Conservation (phyloP, 1,140 invertebrate genomes). For the Nixonia krombeini region DNA sequence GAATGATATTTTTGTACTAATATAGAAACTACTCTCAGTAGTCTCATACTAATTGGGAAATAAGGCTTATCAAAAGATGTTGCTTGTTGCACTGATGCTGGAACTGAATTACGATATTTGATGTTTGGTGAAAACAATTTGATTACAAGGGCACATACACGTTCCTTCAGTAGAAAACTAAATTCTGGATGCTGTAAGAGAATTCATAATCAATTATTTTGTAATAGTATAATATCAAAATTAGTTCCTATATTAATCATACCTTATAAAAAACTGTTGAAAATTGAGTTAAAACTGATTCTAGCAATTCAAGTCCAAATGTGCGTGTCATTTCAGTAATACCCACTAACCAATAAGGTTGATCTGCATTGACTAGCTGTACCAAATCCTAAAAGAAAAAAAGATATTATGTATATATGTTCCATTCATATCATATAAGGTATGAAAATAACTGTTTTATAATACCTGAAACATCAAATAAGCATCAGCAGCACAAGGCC, state of each 20-base stretch:
- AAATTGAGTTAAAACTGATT: constrained; percentile 93
- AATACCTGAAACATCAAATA: constrained; percentile 93
- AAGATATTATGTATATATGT: constrained; percentile 26
- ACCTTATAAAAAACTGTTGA: constrained; percentile 94
- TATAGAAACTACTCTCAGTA: constrained; percentile 93
- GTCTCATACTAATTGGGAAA: constrained; percentile 96
- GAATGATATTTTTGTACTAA: constrained; percentile 95
- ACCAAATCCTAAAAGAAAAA: constrained; percentile 85
- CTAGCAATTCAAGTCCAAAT: constrained; percentile 95
- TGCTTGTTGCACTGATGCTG: constrained; percentile 72
- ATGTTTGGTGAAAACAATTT: constrained; percentile 98
- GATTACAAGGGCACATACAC: constrained; percentile 97
- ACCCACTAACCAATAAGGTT: constrained; percentile 93
- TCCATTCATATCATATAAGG: background rate
- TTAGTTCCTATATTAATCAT: no score
- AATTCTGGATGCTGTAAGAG: constrained; percentile 91
- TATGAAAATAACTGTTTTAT: constrained; percentile 7
- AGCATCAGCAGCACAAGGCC: constrained; percentile 93
- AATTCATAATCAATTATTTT: constrained; percentile 9
- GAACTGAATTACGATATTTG: constrained; percentile 82
- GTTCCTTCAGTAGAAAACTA: constrained; percentile 93
- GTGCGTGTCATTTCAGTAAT: constrained; percentile 98
- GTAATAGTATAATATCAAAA: constrained; percentile 5
- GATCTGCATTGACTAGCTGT: constrained; percentile 95
- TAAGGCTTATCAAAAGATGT: constrained; percentile 90